These are phyloP conservation scores for Gortyna flavago DNA, from an alignment of 2,888 invertebrate genomes.

Conservation along the genomic window DNA sequence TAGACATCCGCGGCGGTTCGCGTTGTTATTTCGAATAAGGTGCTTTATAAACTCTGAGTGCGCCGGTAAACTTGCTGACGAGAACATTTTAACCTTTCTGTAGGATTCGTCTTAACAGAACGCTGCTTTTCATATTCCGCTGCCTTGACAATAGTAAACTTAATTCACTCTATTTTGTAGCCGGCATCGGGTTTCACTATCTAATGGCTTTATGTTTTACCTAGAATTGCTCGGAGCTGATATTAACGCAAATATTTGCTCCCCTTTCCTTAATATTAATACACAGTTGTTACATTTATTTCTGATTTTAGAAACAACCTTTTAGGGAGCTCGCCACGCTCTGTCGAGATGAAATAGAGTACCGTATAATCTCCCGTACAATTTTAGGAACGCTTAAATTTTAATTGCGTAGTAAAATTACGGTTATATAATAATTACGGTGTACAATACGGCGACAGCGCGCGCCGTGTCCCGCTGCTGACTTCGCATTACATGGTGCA, in stretches of 20 bases:
- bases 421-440: conserved; percentile 88
- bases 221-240: conserved; percentile 61
- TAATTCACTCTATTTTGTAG: conserved; percentile 68
- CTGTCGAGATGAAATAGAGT: conserved; percentile 83
- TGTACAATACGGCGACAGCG: conserved; percentile 82
- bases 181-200: conserved; percentile 69
- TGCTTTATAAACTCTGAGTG: conserved; percentile 85
- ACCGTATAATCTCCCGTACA: conserved; percentile 81
- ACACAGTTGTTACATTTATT: conserved; percentile 70
- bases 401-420: conserved; percentile 89
- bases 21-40: conserved; percentile 89
- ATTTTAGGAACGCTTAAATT: conserved; percentile 89
- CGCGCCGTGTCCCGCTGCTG: conserved; percentile 70
- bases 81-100: conserved; percentile 81
- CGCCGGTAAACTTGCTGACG: conserved; percentile 74
- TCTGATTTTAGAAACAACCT: conserved; percentile 77
- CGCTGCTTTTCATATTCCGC: conserved; percentile 71
- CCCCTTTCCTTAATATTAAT: conserved; percentile 68
- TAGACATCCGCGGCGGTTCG: conserved; percentile 87
- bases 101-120: conserved; percentile 72
- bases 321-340: conserved; percentile 79
- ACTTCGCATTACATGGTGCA: conserved; percentile 86
- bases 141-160: conserved; percentile 68
- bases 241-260: conserved; percentile 61
- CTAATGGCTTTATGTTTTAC: conserved; percentile 72